Percentiles rank a stretch among this genome's conserved stretches.
phyloP scores from a whole-genome alignment of 2,797 vertebrate species.

The Peromyscus attwateri region DNA sequence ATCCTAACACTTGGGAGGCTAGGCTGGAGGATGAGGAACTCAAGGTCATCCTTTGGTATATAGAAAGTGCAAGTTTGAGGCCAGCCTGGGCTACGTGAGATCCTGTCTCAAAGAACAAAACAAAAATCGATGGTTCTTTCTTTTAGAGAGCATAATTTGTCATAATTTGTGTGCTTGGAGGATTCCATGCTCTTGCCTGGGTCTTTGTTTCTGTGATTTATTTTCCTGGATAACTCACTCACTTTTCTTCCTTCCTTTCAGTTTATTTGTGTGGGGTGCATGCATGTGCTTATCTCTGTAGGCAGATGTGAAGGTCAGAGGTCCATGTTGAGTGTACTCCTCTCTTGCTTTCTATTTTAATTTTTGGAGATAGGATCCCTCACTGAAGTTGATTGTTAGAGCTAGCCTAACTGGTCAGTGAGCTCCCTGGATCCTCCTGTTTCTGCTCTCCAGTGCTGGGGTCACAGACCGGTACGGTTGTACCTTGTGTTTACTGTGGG shows the following conservation, averaged over 20 bases:
- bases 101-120: neutral
- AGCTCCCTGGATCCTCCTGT: neutral
- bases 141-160: constrained; percentile 3
- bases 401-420: neutral
- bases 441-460: neutral
- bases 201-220: neutral
- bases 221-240: neutral
- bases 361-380: neutral
- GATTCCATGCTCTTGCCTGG: neutral
- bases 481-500: neutral
- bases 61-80: neutral
- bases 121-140: neutral
- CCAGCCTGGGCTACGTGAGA: neutral
- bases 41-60: neutral
- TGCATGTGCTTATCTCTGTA: neutral
- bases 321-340: no score
- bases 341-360: no score
- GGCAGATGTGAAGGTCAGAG: neutral
- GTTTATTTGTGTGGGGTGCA: neutral
- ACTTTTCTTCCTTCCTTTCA: neutral
- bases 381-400: neutral
- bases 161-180: neutral
- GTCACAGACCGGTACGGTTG: neutral
- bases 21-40: neutral
- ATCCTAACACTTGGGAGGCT: neutral